phyloP scores from a whole-genome alignment of 2,888 invertebrate species.

The Drosophila histrio region DNA sequence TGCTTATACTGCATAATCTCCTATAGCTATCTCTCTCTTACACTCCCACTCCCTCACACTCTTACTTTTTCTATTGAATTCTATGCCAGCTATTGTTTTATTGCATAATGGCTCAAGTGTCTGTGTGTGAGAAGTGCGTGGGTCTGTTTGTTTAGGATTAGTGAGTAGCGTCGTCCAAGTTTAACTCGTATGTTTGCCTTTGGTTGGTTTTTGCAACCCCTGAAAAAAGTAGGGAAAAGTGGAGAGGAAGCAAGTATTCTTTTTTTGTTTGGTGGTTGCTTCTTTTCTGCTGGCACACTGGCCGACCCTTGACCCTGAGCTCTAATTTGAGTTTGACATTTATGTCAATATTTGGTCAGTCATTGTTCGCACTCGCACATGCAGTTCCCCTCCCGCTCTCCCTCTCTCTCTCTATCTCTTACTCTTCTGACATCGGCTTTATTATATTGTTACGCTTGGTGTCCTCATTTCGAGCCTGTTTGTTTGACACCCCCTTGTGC shows the following conservation, averaged over 20 bases:
- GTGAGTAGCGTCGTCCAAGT: slow-evolving; percentile 44
- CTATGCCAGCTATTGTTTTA: slow-evolving; percentile 58
- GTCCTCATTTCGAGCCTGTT: slow-evolving; percentile 62
- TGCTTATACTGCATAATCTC: slow-evolving; percentile 65
- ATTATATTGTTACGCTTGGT: slow-evolving; percentile 75
- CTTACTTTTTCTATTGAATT: slow-evolving; percentile 9
- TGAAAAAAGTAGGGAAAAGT: background rate
- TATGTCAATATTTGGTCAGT: slow-evolving; percentile 81
- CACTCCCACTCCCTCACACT: slow-evolving; percentile 3
- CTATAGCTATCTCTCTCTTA: background rate
- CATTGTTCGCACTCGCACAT: slow-evolving; percentile 68
- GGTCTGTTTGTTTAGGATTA: slow-evolving; percentile 72
- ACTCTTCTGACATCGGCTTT: slow-evolving; percentile 29
- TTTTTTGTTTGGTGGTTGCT: slow-evolving; percentile 30
- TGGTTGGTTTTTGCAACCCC: slow-evolving; percentile 46
- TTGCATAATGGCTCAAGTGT: slow-evolving; percentile 75
- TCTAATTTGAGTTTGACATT: slow-evolving; percentile 81
- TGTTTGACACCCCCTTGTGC: slow-evolving; percentile 35
- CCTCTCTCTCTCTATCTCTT: background rate
- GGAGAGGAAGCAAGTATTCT: background rate
- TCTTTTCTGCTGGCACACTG: slow-evolving; percentile 19
- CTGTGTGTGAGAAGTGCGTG: slow-evolving; percentile 37
- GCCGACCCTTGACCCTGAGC: slow-evolving; percentile 79
- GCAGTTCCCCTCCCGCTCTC: slow-evolving; percentile 24
- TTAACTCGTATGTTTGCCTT: slow-evolving; percentile 59